Evolutionary conservation across 2,797 vertebrate genomes (phyloP), one percentile per base, ranked within the genome.

Genomic region (Lerista edwardsae): DNA sequence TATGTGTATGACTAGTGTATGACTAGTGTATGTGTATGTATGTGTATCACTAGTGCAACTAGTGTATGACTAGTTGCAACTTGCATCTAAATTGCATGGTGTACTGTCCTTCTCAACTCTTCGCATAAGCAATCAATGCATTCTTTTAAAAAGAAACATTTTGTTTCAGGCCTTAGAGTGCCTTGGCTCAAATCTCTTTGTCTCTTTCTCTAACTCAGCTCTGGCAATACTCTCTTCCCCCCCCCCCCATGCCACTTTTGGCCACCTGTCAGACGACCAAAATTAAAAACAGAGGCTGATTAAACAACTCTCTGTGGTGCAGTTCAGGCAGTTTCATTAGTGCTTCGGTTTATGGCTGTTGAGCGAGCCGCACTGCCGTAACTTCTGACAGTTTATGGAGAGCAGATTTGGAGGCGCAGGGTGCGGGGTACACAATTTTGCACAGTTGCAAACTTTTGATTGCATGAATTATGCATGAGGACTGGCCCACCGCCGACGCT

Each of bases 401-500:
- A 93, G 77, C 39, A 4, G 57, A 93, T 95, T 94, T 94, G 87
- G 86, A 89, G 86, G 84, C 91, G 93, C 36, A 94, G 91, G 91
- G 94, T 93, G 91, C 86, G 90, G 87, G 92, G 92, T 87, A 92
- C 44, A 84, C 92, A 96, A 94, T 94, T 94, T 93, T 93, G 55
- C 90, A 91, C 84, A 90, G 88, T 94, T 90, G 90, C 90, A 96
- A 95, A 95, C 85, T 94, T 96, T 92, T 96, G 94, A 96, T 96
- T 96, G 57, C 89, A 95, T 96, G 93, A 95, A 96, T 96, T 96
- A 95, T 94, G 84, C 93, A 97, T 95, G 89, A 95, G 80, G 79
- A 79, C 83, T 93, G 91, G 91, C 92, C 94, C 94, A 87, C 61
- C 88, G 82, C 79, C 68, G 67, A 61, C 87, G 64, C 83, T 91